Conservation (phyloP, 2,113 vertebrate genomes). For the Cettia cetti region DNA sequence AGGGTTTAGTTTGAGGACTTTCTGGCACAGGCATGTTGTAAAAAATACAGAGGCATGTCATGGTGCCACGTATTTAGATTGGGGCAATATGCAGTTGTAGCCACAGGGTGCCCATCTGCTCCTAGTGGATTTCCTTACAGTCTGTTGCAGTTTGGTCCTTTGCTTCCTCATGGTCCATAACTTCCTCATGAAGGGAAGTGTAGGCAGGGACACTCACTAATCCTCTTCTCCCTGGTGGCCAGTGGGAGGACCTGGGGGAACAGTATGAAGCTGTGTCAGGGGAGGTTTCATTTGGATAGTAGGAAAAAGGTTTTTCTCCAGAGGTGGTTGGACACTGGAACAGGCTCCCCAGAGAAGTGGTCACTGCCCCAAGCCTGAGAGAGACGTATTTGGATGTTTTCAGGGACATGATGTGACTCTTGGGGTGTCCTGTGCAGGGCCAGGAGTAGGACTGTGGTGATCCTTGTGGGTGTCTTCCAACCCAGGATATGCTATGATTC, state of each 20-base stretch:
- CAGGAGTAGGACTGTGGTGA: neutral
- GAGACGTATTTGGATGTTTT: neutral
- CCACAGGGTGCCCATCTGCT: neutral
- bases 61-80: neutral
- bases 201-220: neutral
- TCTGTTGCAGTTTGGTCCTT: neutral
- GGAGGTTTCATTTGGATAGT: neutral
- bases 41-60: fast-evolving
- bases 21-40: neutral
- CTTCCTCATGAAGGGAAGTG: neutral
- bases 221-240: neutral
- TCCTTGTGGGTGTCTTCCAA: neutral
- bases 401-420: neutral
- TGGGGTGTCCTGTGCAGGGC: neutral
- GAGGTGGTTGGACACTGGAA: neutral
- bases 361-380: neutral
- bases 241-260: neutral
- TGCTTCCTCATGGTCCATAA: neutral
- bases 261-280: neutral
- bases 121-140: neutral
- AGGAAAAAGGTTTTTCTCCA: neutral
- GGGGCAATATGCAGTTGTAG: neutral
- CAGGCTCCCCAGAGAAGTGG: neutral
- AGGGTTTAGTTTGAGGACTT: neutral
- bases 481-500: neutral